A percentile compares a stretch with the other conserved stretches of the same genome.
These are phyloP conservation scores for Montipora capricornis DNA, from an alignment of 64 coral and sea anemone species.

Conservation along the genomic window DNA sequence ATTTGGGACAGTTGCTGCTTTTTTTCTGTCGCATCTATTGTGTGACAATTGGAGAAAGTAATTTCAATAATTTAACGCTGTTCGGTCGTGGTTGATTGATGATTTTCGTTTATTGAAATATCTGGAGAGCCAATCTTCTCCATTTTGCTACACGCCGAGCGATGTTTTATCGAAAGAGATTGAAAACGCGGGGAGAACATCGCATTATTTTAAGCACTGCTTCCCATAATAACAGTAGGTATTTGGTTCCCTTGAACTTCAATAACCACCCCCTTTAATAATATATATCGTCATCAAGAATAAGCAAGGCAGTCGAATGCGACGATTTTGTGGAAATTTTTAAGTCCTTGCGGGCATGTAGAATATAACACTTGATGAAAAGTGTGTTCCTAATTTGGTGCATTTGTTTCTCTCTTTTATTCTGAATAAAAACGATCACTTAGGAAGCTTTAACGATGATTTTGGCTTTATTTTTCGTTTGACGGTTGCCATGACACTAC, in stretches of 20 bases:
- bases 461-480: not conserved
- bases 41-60: not conserved
- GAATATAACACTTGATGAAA: not conserved
- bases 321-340: not conserved
- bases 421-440: not conserved
- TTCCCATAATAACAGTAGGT: too few relatives aligned
- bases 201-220: too few relatives aligned
- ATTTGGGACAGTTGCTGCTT: not conserved
- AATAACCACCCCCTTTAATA: too few relatives aligned
- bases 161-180: too few relatives aligned
- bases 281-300: too few relatives aligned
- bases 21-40: not conserved
- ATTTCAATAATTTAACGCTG: not conserved
- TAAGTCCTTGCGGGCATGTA: not conserved
- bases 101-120: not conserved
- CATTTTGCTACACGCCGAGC: not conserved
- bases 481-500: constrained; percentile 7
- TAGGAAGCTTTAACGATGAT: too few relatives aligned
- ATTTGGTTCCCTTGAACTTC: too few relatives aligned
- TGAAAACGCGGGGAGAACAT: too few relatives aligned
- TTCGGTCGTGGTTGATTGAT: not conserved
- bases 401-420: not conserved
- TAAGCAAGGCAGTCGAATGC: too few relatives aligned
- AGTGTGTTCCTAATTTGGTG: not conserved
- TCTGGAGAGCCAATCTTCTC: not conserved